Conservation (phyloP, 2,797 vertebrate genomes). For the Centroberyx gerrardi region DNA sequence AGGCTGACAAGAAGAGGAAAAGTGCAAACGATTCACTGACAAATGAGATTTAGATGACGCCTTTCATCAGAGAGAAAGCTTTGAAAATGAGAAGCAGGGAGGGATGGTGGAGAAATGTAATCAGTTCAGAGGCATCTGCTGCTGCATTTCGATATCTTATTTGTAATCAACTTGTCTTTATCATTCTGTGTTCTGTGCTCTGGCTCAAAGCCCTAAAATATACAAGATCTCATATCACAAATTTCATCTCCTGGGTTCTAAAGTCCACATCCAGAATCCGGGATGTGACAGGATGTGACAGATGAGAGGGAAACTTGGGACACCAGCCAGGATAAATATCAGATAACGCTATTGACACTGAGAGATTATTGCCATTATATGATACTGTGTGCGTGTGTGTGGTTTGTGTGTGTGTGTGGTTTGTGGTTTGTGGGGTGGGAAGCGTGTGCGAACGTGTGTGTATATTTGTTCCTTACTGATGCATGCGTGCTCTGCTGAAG, state of each 20-base stretch:
- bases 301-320: background rate
- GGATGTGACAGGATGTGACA: conserved; percentile 25
- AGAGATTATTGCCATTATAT: conserved; percentile 6
- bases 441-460: background rate
- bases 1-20: conserved; percentile 31
- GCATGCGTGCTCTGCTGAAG: conserved; percentile 96
- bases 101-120: conserved; percentile 14
- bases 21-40: conserved; percentile 34
- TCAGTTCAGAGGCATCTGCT: conserved; percentile 45
- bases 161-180: conserved; percentile 40
- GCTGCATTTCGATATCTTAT: conserved; percentile 51
- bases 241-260: conserved; percentile 30
- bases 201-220: conserved; percentile 40
- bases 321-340: background rate
- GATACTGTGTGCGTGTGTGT: conserved; percentile 5
- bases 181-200: conserved; percentile 13
- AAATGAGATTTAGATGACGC: conserved; percentile 38
- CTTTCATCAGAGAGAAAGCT: conserved; percentile 44
- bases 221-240: conserved; percentile 32
- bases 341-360: background rate
- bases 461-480: conserved; percentile 88
- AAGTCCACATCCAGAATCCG: conserved; percentile 11
- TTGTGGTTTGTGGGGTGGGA: background rate
- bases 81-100: conserved; percentile 17
- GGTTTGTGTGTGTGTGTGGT: conserved; percentile 7